A percentile compares a stretch with the other conserved stretches of the same genome.
phyloP scores from a whole-genome alignment of 1,140 invertebrate species.

The Polypedilum pembai region DNA sequence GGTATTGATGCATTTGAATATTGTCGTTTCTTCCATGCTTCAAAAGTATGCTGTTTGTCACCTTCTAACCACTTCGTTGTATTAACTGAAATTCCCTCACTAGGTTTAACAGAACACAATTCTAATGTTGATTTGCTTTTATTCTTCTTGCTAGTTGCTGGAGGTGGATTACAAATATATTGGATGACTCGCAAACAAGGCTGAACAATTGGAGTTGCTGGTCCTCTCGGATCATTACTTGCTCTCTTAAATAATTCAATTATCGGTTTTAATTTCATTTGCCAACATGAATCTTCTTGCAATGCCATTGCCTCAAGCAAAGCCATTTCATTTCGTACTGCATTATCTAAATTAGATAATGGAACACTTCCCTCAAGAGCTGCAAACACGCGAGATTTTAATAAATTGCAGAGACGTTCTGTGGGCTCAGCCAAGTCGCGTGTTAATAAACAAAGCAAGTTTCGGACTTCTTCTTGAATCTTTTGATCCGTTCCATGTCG shows the following conservation, averaged over 20 bases:
- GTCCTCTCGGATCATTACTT: slow-evolving; percentile 44
- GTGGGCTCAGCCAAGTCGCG: slow-evolving; percentile 82
- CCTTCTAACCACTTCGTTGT: slow-evolving; percentile 68
- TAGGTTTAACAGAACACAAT: slow-evolving; percentile 49
- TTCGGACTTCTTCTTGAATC: slow-evolving; percentile 78
- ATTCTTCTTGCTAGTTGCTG: slow-evolving; percentile 49
- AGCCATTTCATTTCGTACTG: slow-evolving; percentile 80
- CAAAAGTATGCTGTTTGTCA: slow-evolving; percentile 62
- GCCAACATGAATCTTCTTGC: slow-evolving; percentile 93
- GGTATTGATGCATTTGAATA: slow-evolving; percentile 32
- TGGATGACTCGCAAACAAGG: slow-evolving; percentile 81
- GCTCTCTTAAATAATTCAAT: slow-evolving; percentile 76
- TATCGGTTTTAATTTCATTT: slow-evolving; percentile 81
- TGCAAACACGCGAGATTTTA: slow-evolving; percentile 74
- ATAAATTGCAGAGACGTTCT: slow-evolving; percentile 71
- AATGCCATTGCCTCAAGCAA: slow-evolving; percentile 79
- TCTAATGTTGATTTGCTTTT: slow-evolving; percentile 42
- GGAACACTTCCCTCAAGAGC: slow-evolving; percentile 55
- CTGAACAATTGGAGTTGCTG: slow-evolving; percentile 39
- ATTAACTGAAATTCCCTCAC: slow-evolving; percentile 61
- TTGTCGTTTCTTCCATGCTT: slow-evolving; percentile 53
- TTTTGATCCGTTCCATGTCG: slow-evolving; percentile 66
- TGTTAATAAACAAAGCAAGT: slow-evolving; percentile 83
- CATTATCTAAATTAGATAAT: slow-evolving; percentile 62
- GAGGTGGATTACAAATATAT: slow-evolving; percentile 63